Conservation (phyloP, 1,140 invertebrate species). For the Pectinophora gossypiella region DNA sequence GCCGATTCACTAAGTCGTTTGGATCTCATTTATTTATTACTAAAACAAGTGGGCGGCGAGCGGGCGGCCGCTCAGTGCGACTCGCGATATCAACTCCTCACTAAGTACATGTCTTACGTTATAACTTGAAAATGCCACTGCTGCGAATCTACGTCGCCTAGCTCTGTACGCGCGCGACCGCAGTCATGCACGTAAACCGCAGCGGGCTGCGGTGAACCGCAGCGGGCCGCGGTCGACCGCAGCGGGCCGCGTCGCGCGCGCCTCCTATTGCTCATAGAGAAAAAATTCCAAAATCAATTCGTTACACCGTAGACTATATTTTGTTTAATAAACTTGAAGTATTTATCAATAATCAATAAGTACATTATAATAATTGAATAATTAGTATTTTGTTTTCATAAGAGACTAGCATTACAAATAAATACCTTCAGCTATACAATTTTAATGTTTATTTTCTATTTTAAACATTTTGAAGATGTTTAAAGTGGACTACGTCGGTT, state of each 20-base stretch:
- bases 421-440: slow-evolving; percentile 75
- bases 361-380: slow-evolving; percentile 76
- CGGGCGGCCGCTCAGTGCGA: slow-evolving; percentile 40
- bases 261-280: slow-evolving; percentile 65
- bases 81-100: slow-evolving; percentile 41
- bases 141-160: slow-evolving; percentile 68
- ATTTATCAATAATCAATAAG: slow-evolving; percentile 75
- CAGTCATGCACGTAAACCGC: no score
- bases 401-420: slow-evolving; percentile 75
- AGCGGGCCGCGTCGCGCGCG: slow-evolving; percentile 14
- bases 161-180: slow-evolving; percentile 24
- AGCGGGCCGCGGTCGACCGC: slow-evolving; percentile 1
- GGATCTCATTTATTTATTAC: slow-evolving; percentile 55
- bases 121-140: slow-evolving; percentile 70
- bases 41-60: slow-evolving; percentile 66
- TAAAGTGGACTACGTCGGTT: slow-evolving; percentile 64
- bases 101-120: slow-evolving; percentile 68
- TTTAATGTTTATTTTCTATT: slow-evolving; percentile 71
- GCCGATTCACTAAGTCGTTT: slow-evolving; percentile 68
- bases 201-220: background rate
- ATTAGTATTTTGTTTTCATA: slow-evolving; percentile 74
- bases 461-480: slow-evolving; percentile 72
- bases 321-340: slow-evolving; percentile 73
- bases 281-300: slow-evolving; percentile 71
- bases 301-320: slow-evolving; percentile 71